Evolutionary conservation across 2,888 invertebrate genomes (phyloP).

Genomic region (Homarus gammarus): DNA sequence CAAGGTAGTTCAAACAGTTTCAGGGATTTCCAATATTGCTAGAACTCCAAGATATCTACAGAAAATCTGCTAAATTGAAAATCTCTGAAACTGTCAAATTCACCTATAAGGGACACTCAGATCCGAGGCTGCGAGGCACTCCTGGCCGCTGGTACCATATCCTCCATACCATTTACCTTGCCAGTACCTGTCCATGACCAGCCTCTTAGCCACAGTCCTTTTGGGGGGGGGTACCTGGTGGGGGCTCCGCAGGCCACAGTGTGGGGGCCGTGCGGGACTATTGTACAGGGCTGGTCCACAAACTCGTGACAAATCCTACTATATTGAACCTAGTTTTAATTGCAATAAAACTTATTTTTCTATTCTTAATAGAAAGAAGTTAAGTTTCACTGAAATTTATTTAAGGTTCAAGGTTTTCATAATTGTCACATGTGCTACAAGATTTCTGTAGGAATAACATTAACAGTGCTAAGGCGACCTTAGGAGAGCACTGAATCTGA

Average conservation of each 20-base stretch:
- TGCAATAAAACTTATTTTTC: slow-evolving; percentile 62
- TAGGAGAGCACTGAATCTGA: slow-evolving; percentile 65
- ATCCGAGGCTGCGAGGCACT: slow-evolving; percentile 67
- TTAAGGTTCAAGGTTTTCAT: slow-evolving; percentile 61
- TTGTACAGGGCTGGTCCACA: slow-evolving; percentile 73
- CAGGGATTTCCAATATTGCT: slow-evolving; percentile 59
- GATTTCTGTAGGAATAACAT: slow-evolving; percentile 67
- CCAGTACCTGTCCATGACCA: slow-evolving; percentile 73
- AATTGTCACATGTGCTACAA: slow-evolving; percentile 70
- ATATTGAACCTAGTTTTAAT: slow-evolving; percentile 56
- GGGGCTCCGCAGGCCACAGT: slow-evolving; percentile 68
- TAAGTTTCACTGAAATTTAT: slow-evolving; percentile 62
- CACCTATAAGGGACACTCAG: slow-evolving; percentile 60
- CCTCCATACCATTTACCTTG: slow-evolving; percentile 74
- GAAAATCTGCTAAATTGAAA: slow-evolving; percentile 63
- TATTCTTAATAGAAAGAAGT: slow-evolving; percentile 56
- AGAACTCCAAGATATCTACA: slow-evolving; percentile 63
- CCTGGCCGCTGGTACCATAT: slow-evolving; percentile 70
- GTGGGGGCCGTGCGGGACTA: slow-evolving; percentile 71
- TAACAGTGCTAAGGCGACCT: slow-evolving; percentile 64
- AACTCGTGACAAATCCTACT: slow-evolving; percentile 68
- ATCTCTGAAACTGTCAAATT: slow-evolving; percentile 47
- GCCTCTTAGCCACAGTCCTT: slow-evolving; percentile 73
- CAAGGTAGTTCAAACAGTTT: slow-evolving; percentile 52
- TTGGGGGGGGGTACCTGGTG: slow-evolving; percentile 64